Evolutionary conservation across 2,888 invertebrate genomes (phyloP), one percentile per base, ranked within the genome.

Genomic region (Apotomis turbidana): DNA sequence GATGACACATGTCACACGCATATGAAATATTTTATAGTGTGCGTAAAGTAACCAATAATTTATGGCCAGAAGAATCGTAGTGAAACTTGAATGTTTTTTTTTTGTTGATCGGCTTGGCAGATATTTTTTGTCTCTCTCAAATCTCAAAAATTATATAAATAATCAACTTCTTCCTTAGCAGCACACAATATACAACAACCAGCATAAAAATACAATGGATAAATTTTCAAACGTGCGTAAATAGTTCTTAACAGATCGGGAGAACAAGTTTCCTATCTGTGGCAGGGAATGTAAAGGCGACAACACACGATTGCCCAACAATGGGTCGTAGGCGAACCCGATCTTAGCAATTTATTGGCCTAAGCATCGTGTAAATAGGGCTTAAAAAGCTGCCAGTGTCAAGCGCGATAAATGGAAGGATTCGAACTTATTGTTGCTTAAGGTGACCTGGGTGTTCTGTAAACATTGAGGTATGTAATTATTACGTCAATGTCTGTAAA

Each of bases 281-380:
- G 52, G 70, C 61, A 69, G 68, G 69, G 60, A 74, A 74, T 74
- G 68, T 67, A 70, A 70, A 64, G 73, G 70, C 70, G 70, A 74
- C 70, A 68, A 72, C 67, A 70, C 70, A 74, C 66, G 70, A 70
- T 70, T 58, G 73, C 72, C 63, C 59, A 68, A 88, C 89, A 89
- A 88, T 87, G 79, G 86, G 46, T 78, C 83, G 89, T 90, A 90
- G 89, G 89, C 89, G 89, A 88, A 87, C 89, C 82, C 84, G 89
- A 81, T 82, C 74, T 74, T 70, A 54, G 41, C 68, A 72, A 72
- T 72, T 72, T 72, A 72, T 68, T 58, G 72, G 62, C 49, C 54
- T 52, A 52, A 72, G 72, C 54, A 57, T 68, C 58, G 71, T 72
- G 68, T 72, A 72, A 63, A 68, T 68, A 72, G 68, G 68, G 44